phyloP scores from a whole-genome alignment of 2,888 invertebrate genomes.

The Margaritifera margaritifera region DNA sequence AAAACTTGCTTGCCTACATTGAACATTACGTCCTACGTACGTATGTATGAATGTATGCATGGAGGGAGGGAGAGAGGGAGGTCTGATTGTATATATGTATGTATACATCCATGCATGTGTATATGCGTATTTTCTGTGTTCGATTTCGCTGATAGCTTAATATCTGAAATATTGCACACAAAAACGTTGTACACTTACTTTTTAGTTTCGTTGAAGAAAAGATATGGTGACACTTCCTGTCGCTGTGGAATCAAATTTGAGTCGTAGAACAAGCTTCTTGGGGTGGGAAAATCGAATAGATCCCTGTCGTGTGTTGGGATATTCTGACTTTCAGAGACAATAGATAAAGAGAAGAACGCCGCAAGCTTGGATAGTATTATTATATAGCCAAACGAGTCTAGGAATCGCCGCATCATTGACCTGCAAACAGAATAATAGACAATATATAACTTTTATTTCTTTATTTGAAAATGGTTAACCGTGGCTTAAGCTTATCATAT shows the following conservation, averaged over 20 bases:
- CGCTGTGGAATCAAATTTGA: slow-evolving; percentile 57
- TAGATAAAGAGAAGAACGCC: slow-evolving; percentile 29
- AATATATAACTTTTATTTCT: no score
- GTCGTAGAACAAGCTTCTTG: slow-evolving; percentile 49
- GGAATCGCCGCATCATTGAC: slow-evolving; percentile 42
- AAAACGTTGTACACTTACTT: slow-evolving; percentile 39
- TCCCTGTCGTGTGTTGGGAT: slow-evolving; percentile 26
- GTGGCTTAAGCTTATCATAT: no score
- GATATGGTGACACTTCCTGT: slow-evolving; percentile 47
- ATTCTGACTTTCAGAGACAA: slow-evolving; percentile 23
- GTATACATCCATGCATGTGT: no score
- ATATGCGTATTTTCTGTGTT: no score
- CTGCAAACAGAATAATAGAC: slow-evolving; percentile 3
- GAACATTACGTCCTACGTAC: no score
- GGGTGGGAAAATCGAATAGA: slow-evolving; percentile 30
- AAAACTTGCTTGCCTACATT: no score
- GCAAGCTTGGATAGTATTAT: slow-evolving; percentile 32
- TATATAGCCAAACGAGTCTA: slow-evolving; percentile 39
- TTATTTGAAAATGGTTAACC: no score
- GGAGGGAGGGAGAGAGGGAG: no score
- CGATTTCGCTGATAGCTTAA: no score
- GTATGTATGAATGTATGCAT: no score
- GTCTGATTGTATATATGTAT: no score
- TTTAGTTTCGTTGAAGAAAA: slow-evolving; percentile 46
- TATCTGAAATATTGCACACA: no score